Percentiles rank a stretch among this genome's conserved stretches.
phyloP scores from a whole-genome alignment of 2,797 vertebrate genomes.

The Sebastes jordani region DNA sequence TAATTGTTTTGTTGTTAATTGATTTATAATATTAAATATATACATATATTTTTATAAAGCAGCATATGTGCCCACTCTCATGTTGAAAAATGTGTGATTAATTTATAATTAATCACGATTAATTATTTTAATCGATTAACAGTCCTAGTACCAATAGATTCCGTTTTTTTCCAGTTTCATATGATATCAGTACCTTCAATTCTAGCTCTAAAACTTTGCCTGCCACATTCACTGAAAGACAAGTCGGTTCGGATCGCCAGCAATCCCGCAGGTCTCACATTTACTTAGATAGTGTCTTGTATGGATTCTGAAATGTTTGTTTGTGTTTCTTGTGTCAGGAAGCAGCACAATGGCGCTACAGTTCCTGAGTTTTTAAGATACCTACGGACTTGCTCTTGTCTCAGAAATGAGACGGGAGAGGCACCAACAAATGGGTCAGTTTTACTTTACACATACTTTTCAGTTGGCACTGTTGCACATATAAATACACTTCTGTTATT shows the following conservation, averaged over 20 bases:
- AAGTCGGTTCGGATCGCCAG: no score
- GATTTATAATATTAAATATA: fast-evolving
- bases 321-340: slow-evolving; percentile 2
- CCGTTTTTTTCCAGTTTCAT: no score
- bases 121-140: no score
- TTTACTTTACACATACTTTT: background rate
- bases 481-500: background rate
- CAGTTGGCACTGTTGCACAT: background rate
- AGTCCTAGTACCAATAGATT: no score
- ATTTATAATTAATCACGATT: fast-evolving
- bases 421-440: background rate
- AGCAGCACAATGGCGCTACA: fast-evolving
- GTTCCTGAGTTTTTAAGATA: background rate
- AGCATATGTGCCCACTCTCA: no score
- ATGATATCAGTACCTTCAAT: fast-evolving
- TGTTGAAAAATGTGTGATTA: no score
- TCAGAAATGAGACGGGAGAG: background rate
- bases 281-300: background rate
- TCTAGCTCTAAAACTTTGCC: no score
- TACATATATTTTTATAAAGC: no score
- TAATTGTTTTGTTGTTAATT: no score
- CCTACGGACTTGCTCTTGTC: no score
- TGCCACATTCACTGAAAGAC: no score
- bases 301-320: background rate
- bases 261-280: background rate